phyloP scores from a whole-genome alignment of 1,140 invertebrate genomes.

The Eumeta japonica region DNA sequence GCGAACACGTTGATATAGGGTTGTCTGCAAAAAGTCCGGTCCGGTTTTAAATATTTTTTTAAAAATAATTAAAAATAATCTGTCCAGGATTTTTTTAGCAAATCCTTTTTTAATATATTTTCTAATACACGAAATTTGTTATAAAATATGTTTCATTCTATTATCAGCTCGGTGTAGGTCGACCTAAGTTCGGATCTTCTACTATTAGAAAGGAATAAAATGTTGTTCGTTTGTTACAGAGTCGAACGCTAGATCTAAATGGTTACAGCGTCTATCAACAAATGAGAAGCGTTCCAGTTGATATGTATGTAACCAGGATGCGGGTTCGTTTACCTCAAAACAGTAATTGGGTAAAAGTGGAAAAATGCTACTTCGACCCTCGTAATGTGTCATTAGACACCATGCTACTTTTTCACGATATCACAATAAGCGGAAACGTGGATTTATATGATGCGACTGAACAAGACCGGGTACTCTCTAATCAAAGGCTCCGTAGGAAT shows the following conservation, averaged over 20 bases:
- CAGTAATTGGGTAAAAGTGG: constrained; percentile 66
- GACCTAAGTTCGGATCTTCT: too few species aligned
- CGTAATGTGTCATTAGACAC: constrained; percentile 72
- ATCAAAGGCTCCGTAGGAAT: constrained; percentile 25
- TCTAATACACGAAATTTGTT: too few species aligned
- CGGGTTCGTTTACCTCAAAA: constrained; percentile 63
- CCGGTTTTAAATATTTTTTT: too few species aligned
- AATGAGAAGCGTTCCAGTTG: constrained; percentile 59
- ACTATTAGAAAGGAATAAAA: not conserved
- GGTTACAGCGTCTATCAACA: constrained; percentile 65
- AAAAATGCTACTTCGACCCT: constrained; percentile 73
- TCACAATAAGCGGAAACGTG: constrained; percentile 74
- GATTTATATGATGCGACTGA: constrained; percentile 60
- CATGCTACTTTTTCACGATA: constrained; percentile 72
- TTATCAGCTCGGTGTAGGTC: too few species aligned
- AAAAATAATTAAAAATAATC: too few species aligned
- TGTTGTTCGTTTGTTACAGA: constrained; percentile 25
- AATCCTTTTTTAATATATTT: too few species aligned
- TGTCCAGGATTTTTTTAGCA: too few species aligned
- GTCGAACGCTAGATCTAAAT: constrained; percentile 59
- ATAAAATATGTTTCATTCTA: too few species aligned
- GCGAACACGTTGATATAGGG: too few species aligned
- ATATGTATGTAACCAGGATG: constrained; percentile 67
- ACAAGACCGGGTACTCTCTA: constrained; percentile 35
- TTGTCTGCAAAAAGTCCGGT: too few species aligned